phyloP scores from a whole-genome alignment of 2,113 vertebrate species.

The Hippocampus abdominalis region DNA sequence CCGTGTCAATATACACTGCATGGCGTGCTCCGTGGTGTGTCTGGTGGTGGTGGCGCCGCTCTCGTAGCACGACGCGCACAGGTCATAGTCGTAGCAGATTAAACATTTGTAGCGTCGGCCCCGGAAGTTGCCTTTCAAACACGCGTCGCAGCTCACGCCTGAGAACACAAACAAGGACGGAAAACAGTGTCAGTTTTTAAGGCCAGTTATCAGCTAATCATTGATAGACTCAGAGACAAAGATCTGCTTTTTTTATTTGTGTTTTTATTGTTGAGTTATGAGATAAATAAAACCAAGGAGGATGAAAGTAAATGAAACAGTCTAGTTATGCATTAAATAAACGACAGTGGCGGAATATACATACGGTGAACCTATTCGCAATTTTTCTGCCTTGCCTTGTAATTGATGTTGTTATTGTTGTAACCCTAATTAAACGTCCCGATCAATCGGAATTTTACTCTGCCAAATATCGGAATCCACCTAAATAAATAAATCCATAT shows the following conservation, averaged over 20 bases:
- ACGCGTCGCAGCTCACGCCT: slow-evolving; percentile 99
- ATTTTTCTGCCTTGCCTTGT: no score
- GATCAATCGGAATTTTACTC: no score
- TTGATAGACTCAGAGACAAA: background rate
- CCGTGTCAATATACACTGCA: slow-evolving; percentile 99
- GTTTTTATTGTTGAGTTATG: background rate
- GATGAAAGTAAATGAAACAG: background rate
- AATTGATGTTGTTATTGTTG: no score
- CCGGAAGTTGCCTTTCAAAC: slow-evolving; percentile 99
- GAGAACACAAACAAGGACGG: slow-evolving; percentile 38
- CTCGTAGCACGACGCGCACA: slow-evolving; percentile 98
- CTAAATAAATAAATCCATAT: no score
- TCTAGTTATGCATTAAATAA: background rate
- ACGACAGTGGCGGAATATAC: background rate
- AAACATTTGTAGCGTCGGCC: slow-evolving; percentile 98
- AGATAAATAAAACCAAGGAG: background rate
- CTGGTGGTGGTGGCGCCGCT: slow-evolving; percentile 96
- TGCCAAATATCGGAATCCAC: no score
- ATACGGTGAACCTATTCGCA: no score
- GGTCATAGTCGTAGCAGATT: slow-evolving; percentile 99
- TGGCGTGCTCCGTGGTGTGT: slow-evolving; percentile 98
- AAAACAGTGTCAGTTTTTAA: background rate
- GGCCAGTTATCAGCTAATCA: background rate
- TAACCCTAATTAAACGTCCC: no score
- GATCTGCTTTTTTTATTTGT: no score